Percentiles rank a stretch among this genome's conserved stretches.
Conservation (phyloP, 2,113 vertebrate genomes). For the Tonatia bakeri region DNA sequence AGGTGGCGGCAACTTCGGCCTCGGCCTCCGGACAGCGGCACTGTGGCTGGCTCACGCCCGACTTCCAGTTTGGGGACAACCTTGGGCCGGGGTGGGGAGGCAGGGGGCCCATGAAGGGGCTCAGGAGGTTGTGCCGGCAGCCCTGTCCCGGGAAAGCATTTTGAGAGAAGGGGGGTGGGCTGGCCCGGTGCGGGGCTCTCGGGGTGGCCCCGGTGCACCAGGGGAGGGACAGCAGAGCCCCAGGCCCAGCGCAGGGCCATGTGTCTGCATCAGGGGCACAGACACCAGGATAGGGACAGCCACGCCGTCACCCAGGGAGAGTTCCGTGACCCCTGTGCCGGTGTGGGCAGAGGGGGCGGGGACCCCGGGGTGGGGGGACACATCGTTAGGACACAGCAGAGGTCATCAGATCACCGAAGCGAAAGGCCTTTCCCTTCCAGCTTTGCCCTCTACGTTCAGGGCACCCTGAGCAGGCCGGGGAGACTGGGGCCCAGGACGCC, state of each 20-base stretch:
- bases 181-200: too few relatives aligned
- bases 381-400: neutral
- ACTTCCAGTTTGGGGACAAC: neutral
- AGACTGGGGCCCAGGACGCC: neutral
- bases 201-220: too few relatives aligned
- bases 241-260: neutral
- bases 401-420: neutral
- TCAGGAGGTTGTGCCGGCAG: neutral
- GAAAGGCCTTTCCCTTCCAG: neutral
- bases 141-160: neutral
- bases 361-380: too few relatives aligned
- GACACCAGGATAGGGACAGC: neutral
- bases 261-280: neutral
- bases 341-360: too few relatives aligned
- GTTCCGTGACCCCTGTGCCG: neutral
- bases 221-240: neutral
- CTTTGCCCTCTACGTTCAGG: neutral
- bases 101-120: neutral
- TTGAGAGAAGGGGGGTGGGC: neutral
- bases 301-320: neutral
- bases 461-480: neutral
- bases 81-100: neutral
- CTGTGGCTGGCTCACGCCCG: too few relatives aligned
- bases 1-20: neutral
- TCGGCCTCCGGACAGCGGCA: too few relatives aligned